Percentiles rank a stretch among this genome's conserved stretches.
Evolutionary conservation across 1,140 invertebrate species (phyloP).

Genomic region (Hycleus cichorii): DNA sequence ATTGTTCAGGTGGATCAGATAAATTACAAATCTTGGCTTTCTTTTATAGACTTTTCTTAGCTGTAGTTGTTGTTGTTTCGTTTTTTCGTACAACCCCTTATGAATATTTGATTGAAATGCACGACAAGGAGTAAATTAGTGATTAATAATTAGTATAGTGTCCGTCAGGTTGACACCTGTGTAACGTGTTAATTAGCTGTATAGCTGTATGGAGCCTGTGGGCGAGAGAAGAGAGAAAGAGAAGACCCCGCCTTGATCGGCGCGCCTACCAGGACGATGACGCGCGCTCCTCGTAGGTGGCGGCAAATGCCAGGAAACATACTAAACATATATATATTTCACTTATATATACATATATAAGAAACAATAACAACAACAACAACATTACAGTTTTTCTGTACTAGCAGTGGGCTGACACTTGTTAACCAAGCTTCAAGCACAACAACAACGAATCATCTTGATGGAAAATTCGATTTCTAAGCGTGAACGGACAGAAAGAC

Average conservation of each 20-base stretch:
- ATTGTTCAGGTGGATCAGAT: neutral
- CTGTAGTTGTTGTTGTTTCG: neutral
- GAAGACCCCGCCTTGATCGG: slow-evolving; percentile 10
- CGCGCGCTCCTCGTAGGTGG: slow-evolving; percentile 18
- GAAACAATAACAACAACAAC: no score
- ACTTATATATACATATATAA: no score
- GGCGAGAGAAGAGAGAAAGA: no score
- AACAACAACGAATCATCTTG: no score
- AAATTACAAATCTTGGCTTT: no score
- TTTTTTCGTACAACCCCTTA: neutral
- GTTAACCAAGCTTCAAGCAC: no score
- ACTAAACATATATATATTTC: no score
- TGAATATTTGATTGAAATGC: slow-evolving; percentile 15
- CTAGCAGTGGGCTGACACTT: no score
- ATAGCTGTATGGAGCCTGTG: neutral
- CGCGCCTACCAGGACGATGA: slow-evolving; percentile 12
- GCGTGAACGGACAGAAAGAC: no score
- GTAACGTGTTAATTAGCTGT: slow-evolving; percentile 21
- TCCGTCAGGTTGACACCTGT: slow-evolving; percentile 23
- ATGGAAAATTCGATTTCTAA: no score
- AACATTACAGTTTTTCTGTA: no score
- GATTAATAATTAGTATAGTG: slow-evolving; percentile 19
- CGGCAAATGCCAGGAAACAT: slow-evolving; percentile 1
- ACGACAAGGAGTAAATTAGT: slow-evolving; percentile 13
- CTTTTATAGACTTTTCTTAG: no score